Conservation (phyloP, 2,888 invertebrate genomes). For the Scaptomyza cyrtandrae region DNA sequence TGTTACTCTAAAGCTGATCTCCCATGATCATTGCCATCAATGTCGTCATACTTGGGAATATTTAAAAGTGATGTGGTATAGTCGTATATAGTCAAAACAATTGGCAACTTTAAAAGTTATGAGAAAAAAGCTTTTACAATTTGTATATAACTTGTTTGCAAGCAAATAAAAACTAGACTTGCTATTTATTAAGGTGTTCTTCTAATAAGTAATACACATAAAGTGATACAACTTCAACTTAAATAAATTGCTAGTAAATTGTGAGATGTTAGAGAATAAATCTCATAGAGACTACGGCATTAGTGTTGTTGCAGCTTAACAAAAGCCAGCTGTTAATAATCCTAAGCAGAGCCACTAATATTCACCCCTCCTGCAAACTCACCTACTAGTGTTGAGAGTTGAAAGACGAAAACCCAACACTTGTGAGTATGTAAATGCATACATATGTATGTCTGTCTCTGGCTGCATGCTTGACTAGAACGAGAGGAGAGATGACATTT, state of each 20-base stretch:
- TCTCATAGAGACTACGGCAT: slow-evolving; percentile 9
- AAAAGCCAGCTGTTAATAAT: slow-evolving; percentile 48
- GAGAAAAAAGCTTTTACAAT: slow-evolving; percentile 4
- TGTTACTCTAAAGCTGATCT: slow-evolving; percentile 1
- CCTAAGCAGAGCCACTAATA: slow-evolving; percentile 14
- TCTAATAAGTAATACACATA: slow-evolving; percentile 6
- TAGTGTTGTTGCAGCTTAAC: slow-evolving; percentile 28
- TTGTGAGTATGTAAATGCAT: background rate
- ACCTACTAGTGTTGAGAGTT: background rate
- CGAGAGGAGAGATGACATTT: slow-evolving; percentile 2
- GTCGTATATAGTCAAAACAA: slow-evolving; percentile 1
- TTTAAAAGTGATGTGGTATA: slow-evolving; percentile 8
- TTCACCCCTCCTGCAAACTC: slow-evolving; percentile 6
- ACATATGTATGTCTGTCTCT: background rate
- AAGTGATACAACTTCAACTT: slow-evolving; percentile 5
- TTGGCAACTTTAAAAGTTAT: slow-evolving; percentile 12
- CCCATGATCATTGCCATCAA: slow-evolving; percentile 28
- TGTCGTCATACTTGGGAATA: slow-evolving; percentile 25
- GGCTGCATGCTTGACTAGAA: slow-evolving; percentile 23
- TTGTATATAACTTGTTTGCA: background rate
- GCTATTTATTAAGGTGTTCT: background rate
- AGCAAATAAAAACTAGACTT: background rate
- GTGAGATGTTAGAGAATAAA: slow-evolving; percentile 10
- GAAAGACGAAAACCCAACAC: slow-evolving; percentile 1
- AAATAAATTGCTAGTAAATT: slow-evolving; percentile 19